Evolutionary conservation across 2,888 invertebrate genomes (phyloP).

Genomic region (Tillus elongatus): DNA sequence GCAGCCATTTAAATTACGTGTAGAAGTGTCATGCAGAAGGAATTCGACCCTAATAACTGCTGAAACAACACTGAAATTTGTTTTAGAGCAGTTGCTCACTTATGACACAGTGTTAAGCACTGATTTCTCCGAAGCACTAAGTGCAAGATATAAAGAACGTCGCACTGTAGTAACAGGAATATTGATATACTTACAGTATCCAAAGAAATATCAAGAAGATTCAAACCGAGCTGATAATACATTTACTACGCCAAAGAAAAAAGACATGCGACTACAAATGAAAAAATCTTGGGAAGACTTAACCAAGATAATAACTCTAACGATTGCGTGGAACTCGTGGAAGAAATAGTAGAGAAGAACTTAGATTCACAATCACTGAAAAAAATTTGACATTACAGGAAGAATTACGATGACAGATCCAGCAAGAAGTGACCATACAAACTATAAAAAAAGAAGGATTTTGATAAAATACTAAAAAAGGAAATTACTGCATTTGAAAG

Average conservation of each 20-base stretch:
- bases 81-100: conserved; percentile 10
- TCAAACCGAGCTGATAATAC: conserved; percentile 1
- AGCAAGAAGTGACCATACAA: conserved; percentile 14
- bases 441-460: conserved; percentile 13
- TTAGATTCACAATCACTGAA: conserved; percentile 10
- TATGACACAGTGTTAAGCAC: not conserved
- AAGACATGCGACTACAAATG: conserved; percentile 4
- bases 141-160: no score
- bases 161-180: conserved; percentile 3
- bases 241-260: conserved; percentile 2
- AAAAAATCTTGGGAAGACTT: conserved; percentile 6
- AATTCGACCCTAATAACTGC: conserved; percentile 14
- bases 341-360: conserved; percentile 10
- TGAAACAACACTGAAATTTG: conserved; percentile 15
- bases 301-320: conserved; percentile 4
- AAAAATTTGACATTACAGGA: conserved; percentile 13
- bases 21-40: conserved; percentile 12
- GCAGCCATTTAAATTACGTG: conserved; percentile 8
- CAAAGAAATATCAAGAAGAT: conserved; percentile 3
- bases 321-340: conserved; percentile 1
- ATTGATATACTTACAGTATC: not conserved
- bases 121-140: conserved; percentile 1
- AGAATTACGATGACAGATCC: conserved; percentile 17
- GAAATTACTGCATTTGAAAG: conserved; percentile 9
- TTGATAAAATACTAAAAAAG: conserved; percentile 16